Evolutionary conservation across 23 tunicate species (phyloP), one percentile per base, ranked within the genome.

Genomic region (Trididemnum clinides): DNA sequence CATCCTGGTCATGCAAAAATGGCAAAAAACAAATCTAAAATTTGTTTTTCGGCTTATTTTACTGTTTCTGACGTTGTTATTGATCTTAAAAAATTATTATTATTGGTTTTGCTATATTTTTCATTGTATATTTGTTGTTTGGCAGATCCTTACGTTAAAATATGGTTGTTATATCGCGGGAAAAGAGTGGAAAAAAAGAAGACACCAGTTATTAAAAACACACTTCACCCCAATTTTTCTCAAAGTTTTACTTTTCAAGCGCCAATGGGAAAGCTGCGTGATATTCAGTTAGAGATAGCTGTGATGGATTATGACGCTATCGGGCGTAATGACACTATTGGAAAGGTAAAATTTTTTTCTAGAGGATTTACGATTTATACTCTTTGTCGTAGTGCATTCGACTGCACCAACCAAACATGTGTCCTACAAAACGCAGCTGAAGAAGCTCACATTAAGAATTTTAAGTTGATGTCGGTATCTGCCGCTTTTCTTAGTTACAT

Each of bases 271-370:
- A 65, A 71, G 44, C 33, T 95, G 83, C 64, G 95, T 15, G 99
- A 95, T 26, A 90, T 84, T n/a, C 95, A 90, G 62, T 86, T 95
- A 21, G 99, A 95, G 71, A 90, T 95, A 7, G 92, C 85, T 32
- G 99, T 95, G 23, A 95, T 95, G 99, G 99, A 95, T 87, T 70
- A 89, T 31, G 99, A 95, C 51, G 5, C 34, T 25, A 87, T 95
- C n/a, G 99, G 99, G 5, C 82, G 99, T n/a, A 95, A 95, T 80
- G 99, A 95, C 82, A 86, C 88, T 12, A 95, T 95, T 4, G 99
- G 99, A 64, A 95, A 95, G 88, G 99, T 95, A 66, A 64, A 29
- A 20, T 62, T n/a, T n/a, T n/a, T n/a, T n/a, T n/a, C n/a, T n/a
- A n/a, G n/a, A n/a, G n/a, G n/a, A n/a, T n/a, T n/a, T n/a, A n/a